These are phyloP conservation scores for Heliothis peltigera DNA, from an alignment of 2,888 invertebrate species.

Conservation along the genomic window DNA sequence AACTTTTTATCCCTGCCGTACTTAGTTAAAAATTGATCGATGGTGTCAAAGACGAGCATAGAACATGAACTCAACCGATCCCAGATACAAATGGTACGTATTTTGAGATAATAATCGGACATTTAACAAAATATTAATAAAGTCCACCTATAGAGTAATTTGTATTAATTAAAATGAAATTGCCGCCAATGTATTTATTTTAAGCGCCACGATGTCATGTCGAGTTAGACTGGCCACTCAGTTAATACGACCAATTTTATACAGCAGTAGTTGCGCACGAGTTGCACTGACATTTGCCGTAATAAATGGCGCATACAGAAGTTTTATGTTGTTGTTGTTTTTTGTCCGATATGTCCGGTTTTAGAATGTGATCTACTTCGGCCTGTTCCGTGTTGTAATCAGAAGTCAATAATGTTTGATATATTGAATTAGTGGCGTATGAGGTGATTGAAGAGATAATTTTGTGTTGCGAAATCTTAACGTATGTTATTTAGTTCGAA, in stretches of 20 bases:
- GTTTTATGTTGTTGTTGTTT: constrained; percentile 44
- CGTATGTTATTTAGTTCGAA: background rate
- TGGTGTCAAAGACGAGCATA: too few relatives aligned
- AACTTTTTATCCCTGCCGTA: too few relatives aligned
- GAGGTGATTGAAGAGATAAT: constrained; percentile 17
- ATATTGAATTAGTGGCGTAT: constrained; percentile 33
- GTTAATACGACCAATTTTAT: constrained; percentile 40
- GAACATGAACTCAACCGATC: too few relatives aligned
- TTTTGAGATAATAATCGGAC: too few relatives aligned
- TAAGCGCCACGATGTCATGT: background rate
- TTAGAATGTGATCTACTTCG: constrained; percentile 56
- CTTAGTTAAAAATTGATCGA: too few relatives aligned
- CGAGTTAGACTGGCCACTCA: constrained; percentile 6
- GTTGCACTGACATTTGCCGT: constrained; percentile 38
- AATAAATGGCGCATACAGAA: constrained; percentile 34
- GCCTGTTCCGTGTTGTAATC: constrained; percentile 56
- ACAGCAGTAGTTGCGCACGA: constrained; percentile 26
- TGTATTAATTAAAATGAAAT: too few relatives aligned
- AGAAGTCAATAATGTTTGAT: constrained; percentile 34
- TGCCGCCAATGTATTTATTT: too few relatives aligned
- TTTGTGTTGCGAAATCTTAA: constrained; percentile 22
- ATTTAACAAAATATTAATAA: too few relatives aligned
- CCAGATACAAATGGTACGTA: too few relatives aligned
- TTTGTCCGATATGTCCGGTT: constrained; percentile 44
- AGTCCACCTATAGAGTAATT: too few relatives aligned